Evolutionary conservation across 1,140 invertebrate species (phyloP), one percentile per base, ranked within the genome.

Genomic region (Glomeris maerens): DNA sequence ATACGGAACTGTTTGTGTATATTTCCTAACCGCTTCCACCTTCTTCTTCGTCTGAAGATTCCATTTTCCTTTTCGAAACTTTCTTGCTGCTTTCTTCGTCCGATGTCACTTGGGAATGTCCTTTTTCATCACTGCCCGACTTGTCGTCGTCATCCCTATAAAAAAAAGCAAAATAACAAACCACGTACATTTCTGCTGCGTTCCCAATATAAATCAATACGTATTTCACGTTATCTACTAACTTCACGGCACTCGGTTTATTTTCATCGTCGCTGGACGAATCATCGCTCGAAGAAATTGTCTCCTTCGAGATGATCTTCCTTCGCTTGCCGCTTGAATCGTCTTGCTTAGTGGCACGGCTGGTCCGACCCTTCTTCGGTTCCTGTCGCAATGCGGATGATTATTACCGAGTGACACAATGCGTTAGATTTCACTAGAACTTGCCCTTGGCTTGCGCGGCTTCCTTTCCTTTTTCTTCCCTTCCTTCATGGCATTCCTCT

Each of bases 221-320:
- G 17, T 40, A 31, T 57, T 52, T 22, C 31, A n/a, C 49, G 22
- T 26, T n/a, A n/a, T n/a, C n/a, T n/a, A 64, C 69, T 65, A 62
- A 74, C 72, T 72, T 74, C 55, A 73, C 75, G 2, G 70, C 71
- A 55, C 75, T 75, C 60, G 76, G 77, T 46, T 65, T 58, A 58
- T 74, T 74, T 52, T 74, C 73, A 50, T 71, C 70, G 38, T 74
- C 71, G 58, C 65, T 66, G 22, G 90, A 86, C 0, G 85, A 89
- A 2, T 67, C 72, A 61, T 93, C 89, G 58, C 84, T 90, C 0
- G 89, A 92, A 0, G 91, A 95, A 50, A 96, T 94, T 0, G 87
- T 91, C 53, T 86, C 91, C 67, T 95, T 96, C 0, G 91, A 95
- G 0, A 93, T 80, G 60, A 95, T 82, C 63, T 86, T 82, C 20